A percentile compares a stretch with the other conserved stretches of the same genome.
Evolutionary conservation across 2,113 vertebrate species (phyloP).

Genomic region (Tachycineta bicolor): DNA sequence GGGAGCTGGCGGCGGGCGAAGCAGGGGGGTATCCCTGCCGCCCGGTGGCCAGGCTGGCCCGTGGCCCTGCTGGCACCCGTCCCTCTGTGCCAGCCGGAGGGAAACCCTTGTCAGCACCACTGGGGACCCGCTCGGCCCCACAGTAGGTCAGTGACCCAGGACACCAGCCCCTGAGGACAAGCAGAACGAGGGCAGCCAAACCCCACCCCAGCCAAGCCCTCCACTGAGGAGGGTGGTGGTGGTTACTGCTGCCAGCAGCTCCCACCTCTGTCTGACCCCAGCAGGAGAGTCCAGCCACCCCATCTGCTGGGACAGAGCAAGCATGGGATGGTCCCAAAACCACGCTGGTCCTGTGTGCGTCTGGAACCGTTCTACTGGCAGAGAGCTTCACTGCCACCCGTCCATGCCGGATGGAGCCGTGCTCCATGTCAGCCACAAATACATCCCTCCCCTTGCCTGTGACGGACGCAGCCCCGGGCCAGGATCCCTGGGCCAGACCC

Average conservation of each 20-base stretch:
- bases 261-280: not conserved
- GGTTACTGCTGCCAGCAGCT: not conserved
- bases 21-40: fast-evolving
- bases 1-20: not conserved
- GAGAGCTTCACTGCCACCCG: not conserved
- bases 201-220: not conserved
- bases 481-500: not conserved
- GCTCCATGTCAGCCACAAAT: not conserved
- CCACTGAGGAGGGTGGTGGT: not conserved
- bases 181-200: not conserved
- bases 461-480: not conserved
- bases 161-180: not conserved
- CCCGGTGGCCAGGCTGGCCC: not conserved
- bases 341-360: fast-evolving
- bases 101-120: not conserved
- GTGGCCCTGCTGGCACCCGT: not conserved
- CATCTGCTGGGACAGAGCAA: fast-evolving
- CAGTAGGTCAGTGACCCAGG: fast-evolving
- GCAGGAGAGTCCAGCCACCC: not conserved
- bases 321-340: not conserved
- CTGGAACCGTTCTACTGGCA: not conserved
- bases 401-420: not conserved
- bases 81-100: not conserved
- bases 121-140: not conserved
- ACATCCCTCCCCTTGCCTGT: fast-evolving